A percentile compares a stretch with the other conserved stretches of the same genome.
Conservation (phyloP, 2,113 vertebrate species). For the Crotalus horridus region DNA sequence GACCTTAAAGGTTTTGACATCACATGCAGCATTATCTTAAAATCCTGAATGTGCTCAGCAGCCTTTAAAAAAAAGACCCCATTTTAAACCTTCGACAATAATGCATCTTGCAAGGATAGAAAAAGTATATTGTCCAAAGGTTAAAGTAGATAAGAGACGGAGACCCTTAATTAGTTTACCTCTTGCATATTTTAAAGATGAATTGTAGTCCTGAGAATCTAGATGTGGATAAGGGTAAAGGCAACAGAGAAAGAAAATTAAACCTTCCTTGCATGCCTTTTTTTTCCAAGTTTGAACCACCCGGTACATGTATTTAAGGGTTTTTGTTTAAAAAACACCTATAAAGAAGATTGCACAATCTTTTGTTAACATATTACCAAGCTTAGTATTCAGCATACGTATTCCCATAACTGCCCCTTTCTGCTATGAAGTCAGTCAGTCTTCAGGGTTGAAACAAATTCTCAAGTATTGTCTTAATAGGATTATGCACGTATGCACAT, state of each 20-base stretch:
- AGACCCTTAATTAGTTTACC: not conserved
- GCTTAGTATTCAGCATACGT: not conserved
- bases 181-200: not conserved
- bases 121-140: not conserved
- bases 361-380: not conserved
- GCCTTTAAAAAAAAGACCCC: not conserved
- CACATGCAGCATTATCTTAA: not conserved
- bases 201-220: not conserved
- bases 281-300: not conserved
- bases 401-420: not conserved
- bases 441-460: not conserved
- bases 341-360: not conserved
- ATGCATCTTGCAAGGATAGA: not conserved
- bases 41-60: not conserved
- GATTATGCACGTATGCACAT: conserved; percentile 31
- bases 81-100: not conserved
- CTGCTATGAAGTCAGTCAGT: not conserved
- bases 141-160: not conserved
- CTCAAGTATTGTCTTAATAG: conserved; percentile 49
- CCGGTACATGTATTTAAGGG: not conserved
- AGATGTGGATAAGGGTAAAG: not conserved
- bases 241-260: not conserved
- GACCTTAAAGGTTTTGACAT: not conserved
- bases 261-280: not conserved
- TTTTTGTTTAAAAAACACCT: not conserved